These are phyloP conservation scores for Lepeophtheirus salmonis DNA, from an alignment of 1,140 invertebrate species.

Conservation along the genomic window DNA sequence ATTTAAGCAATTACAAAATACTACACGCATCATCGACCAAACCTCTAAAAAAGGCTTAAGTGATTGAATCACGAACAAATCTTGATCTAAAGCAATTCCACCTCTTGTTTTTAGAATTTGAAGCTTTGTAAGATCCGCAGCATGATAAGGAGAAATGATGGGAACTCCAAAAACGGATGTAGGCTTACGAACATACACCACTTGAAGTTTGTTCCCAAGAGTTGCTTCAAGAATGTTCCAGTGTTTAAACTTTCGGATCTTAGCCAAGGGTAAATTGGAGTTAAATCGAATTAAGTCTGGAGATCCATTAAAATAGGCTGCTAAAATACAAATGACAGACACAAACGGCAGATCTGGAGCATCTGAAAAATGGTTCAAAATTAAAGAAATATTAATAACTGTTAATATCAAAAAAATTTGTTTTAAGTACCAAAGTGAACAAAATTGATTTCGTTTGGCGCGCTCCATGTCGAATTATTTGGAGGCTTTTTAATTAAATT, in stretches of 20 bases:
- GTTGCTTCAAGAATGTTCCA: background rate
- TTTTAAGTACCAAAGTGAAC: background rate
- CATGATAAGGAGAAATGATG: background rate
- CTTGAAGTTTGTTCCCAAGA: background rate
- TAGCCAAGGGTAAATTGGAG: background rate
- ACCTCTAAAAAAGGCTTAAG: background rate
- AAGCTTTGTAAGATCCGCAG: conserved; percentile 5
- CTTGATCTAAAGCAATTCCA: conserved; percentile 12
- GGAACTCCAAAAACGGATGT: conserved; percentile 14
- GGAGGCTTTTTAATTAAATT: background rate
- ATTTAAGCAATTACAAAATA: too few species aligned
- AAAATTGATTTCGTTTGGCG: background rate
- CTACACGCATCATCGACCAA: too few species aligned
- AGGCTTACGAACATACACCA: background rate
- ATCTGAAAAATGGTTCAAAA: background rate
- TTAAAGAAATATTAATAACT: background rate
- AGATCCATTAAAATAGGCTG: background rate
- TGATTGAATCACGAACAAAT: conserved; percentile 6
- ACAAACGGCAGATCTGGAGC: conserved; percentile 1
- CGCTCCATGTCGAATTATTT: background rate
- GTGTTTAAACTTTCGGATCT: background rate
- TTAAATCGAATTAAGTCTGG: background rate
- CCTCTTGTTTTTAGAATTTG: conserved; percentile 1
- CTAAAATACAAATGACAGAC: conserved; percentile 2
- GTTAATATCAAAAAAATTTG: background rate